Evolutionary conservation across 2,797 vertebrate species (phyloP).

Genomic region (Melanotaenia nigrans): DNA sequence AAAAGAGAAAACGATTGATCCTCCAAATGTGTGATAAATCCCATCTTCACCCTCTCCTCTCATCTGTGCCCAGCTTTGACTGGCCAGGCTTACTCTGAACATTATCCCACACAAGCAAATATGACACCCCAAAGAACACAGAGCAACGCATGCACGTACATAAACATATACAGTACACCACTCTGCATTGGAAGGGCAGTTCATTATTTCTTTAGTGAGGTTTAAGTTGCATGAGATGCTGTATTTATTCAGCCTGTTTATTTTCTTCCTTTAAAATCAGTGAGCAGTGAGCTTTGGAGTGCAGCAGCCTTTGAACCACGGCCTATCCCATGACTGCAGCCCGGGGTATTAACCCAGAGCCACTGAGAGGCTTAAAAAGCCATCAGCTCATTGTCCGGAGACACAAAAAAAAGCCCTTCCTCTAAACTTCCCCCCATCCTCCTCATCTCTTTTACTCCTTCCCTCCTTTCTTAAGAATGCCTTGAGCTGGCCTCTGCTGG

Average conservation of each 20-base stretch:
- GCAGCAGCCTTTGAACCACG: conserved; percentile 78
- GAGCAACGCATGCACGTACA: background rate
- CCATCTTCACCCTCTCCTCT: conserved; percentile 71
- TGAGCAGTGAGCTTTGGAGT: conserved; percentile 68
- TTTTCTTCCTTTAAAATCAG: conserved; percentile 70
- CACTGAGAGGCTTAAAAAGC: conserved; percentile 90
- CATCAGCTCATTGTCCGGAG: conserved; percentile 89
- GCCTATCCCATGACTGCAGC: conserved; percentile 81
- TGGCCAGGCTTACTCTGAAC: conserved; percentile 50
- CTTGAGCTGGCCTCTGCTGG: conserved; percentile 83
- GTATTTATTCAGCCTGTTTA: conserved; percentile 79
- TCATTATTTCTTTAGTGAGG: conserved; percentile 75
- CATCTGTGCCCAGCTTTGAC: conserved; percentile 55
- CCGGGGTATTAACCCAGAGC: conserved; percentile 85
- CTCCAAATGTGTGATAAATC: conserved; percentile 71
- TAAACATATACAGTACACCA: conserved; percentile 11
- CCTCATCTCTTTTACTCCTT: conserved; percentile 73
- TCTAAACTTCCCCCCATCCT: conserved; percentile 74
- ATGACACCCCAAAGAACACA: conserved; percentile 58
- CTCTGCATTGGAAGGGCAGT: conserved; percentile 53
- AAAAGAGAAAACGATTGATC: conserved; percentile 66
- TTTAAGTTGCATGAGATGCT: conserved; percentile 72
- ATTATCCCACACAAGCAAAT: conserved; percentile 66
- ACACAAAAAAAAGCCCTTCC: conserved; percentile 87
- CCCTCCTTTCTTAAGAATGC: conserved; percentile 77